phyloP scores from a whole-genome alignment of 2,888 invertebrate species.

The Zelleria hepariella region DNA sequence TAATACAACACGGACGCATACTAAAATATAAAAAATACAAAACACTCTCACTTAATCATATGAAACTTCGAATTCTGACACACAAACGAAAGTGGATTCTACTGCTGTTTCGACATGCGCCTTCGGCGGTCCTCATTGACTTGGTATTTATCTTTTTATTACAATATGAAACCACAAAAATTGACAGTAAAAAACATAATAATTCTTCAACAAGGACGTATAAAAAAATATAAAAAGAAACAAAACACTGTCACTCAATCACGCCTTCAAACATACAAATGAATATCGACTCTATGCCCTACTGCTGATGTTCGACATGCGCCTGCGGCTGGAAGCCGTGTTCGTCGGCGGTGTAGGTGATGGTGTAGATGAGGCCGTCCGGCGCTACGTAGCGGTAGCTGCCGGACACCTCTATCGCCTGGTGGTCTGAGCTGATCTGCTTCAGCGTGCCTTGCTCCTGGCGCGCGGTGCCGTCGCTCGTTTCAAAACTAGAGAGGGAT shows the following conservation, averaged over 20 bases:
- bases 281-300: background rate
- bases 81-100: too few species aligned
- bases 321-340: constrained; percentile 71
- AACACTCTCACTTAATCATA: background rate
- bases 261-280: too few species aligned
- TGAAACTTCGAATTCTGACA: background rate
- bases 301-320: constrained; percentile 39
- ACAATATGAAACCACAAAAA: too few species aligned
- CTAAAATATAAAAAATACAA: background rate
- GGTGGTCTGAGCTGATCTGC: constrained; percentile 62
- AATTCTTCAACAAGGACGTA: too few species aligned
- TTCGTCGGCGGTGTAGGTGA: constrained; percentile 71
- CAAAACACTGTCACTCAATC: too few species aligned
- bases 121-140: too few species aligned
- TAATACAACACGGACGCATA: background rate
- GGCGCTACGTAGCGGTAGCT: constrained; percentile 66
- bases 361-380: constrained; percentile 66
- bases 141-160: too few species aligned
- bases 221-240: too few species aligned
- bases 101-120: too few species aligned
- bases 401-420: constrained; percentile 65
- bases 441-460: constrained; percentile 67
- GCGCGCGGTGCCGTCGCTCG: constrained; percentile 65
- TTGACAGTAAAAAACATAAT: too few species aligned
- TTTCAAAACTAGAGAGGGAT: constrained; percentile 50